Evolutionary conservation across 2,888 invertebrate genomes (phyloP).

Genomic region (Protophormia terraenovae): DNA sequence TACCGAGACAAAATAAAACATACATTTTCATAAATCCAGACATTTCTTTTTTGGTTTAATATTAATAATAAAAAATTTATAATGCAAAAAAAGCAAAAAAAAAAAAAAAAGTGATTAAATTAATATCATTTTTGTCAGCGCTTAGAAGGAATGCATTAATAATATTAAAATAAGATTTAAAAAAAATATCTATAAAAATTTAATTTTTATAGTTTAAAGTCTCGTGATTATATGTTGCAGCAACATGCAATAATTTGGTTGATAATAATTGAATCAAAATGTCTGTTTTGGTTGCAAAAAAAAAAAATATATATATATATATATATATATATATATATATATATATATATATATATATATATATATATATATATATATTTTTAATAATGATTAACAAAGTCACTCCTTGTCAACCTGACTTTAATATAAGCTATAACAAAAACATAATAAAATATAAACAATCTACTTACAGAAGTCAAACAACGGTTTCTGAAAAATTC

Average conservation of each 20-base stretch:
- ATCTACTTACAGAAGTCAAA: conserved; percentile 36
- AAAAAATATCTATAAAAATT: too few relatives aligned
- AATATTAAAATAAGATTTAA: too few relatives aligned
- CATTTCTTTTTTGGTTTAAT: not conserved
- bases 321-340: too few relatives aligned
- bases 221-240: too few relatives aligned
- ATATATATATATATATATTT: too few relatives aligned
- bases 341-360: too few relatives aligned
- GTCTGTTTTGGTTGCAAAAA: too few relatives aligned
- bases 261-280: too few relatives aligned
- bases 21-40: conserved; percentile 16
- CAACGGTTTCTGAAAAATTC: conserved; percentile 13
- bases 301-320: too few relatives aligned
- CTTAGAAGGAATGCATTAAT: not conserved
- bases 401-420: not conserved
- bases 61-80: conserved; percentile 13
- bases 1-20: conserved; percentile 36
- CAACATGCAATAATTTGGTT: too few relatives aligned
- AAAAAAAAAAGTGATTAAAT: conserved; percentile 35
- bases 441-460: not conserved
- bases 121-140: conserved; percentile 20
- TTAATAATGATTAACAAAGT: not conserved
- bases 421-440: not conserved
- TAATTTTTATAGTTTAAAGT: too few relatives aligned
- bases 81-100: conserved; percentile 9